Conservation (phyloP, 2,113 vertebrate species). For the Colistium nudipinnis region DNA sequence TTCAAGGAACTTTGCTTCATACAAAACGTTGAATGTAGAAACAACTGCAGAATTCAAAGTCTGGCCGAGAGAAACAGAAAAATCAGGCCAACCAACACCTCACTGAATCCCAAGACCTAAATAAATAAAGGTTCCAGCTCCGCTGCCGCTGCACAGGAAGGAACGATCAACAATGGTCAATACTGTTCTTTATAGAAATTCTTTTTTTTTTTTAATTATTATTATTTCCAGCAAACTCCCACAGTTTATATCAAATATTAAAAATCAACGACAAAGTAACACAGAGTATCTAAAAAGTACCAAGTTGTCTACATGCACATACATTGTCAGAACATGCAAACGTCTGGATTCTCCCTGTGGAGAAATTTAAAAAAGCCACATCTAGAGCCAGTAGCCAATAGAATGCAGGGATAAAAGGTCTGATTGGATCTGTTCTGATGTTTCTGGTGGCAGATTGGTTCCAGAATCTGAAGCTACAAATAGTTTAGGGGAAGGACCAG, state of each 20-base stretch:
- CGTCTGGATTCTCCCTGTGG: slow-evolving; percentile 80
- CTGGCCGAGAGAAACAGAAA: slow-evolving; percentile 86
- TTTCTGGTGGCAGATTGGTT: slow-evolving; percentile 84
- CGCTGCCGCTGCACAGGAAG: slow-evolving; percentile 80
- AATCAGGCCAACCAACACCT: slow-evolving; percentile 91
- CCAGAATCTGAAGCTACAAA: slow-evolving; percentile 62
- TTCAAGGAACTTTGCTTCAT: slow-evolving; percentile 96
- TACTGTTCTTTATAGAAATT: slow-evolving; percentile 89
- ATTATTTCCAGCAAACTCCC: slow-evolving; percentile 89
- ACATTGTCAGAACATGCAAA: slow-evolving; percentile 93
- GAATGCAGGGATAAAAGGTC: slow-evolving; percentile 84
- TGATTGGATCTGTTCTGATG: slow-evolving; percentile 74
- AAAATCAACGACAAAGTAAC: slow-evolving; percentile 92
- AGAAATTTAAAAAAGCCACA: slow-evolving; percentile 85
- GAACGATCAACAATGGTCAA: slow-evolving; percentile 77
- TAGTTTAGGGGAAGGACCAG: slow-evolving; percentile 65
- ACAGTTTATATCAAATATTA: slow-evolving; percentile 95
- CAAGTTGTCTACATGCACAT: slow-evolving; percentile 93
- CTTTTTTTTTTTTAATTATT: no score
- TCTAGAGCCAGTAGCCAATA: slow-evolving; percentile 79
- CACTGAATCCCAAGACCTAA: slow-evolving; percentile 84
- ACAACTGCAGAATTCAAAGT: slow-evolving; percentile 95
- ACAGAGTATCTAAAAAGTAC: slow-evolving; percentile 95
- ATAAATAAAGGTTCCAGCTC: slow-evolving; percentile 78
- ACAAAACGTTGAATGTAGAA: slow-evolving; percentile 98